These are phyloP conservation scores for Oreochromis aureus DNA, from an alignment of 2,113 vertebrate species.

Conservation along the genomic window DNA sequence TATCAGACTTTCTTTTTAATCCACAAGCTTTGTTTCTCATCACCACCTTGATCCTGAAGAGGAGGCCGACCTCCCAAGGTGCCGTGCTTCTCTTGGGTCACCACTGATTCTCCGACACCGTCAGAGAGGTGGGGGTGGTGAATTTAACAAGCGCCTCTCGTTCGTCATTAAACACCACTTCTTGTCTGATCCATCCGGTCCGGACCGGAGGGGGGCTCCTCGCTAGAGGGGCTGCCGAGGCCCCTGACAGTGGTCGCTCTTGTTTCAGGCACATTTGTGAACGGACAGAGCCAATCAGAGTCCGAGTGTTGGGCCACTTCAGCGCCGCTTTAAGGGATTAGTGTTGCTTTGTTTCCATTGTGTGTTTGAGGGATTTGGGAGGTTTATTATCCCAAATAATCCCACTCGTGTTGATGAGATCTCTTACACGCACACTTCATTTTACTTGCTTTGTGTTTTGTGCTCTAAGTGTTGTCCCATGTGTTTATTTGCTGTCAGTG, in stretches of 20 bases:
- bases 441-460: background rate
- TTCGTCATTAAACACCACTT: conserved; percentile 5
- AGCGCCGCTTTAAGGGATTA: conserved; percentile 34
- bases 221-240: background rate
- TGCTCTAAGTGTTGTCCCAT: background rate
- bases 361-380: background rate
- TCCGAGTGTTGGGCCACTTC: conserved; percentile 10
- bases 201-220: background rate
- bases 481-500: background rate
- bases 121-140: background rate
- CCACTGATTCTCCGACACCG: background rate
- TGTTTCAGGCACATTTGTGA: background rate
- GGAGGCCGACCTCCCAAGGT: conserved; percentile 35
- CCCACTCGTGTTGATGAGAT: background rate
- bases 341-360: conserved; percentile 1
- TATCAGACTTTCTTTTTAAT: background rate
- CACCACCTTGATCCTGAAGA: conserved; percentile 32
- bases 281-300: conserved; percentile 21
- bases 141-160: conserved; percentile 37
- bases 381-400: background rate
- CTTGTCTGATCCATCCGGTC: background rate
- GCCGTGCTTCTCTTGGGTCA: conserved; percentile 12
- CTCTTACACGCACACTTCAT: background rate
- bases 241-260: background rate
- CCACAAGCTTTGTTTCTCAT: background rate